phyloP scores from a whole-genome alignment of 2,113 vertebrate genomes.

The Bufo bufo region DNA sequence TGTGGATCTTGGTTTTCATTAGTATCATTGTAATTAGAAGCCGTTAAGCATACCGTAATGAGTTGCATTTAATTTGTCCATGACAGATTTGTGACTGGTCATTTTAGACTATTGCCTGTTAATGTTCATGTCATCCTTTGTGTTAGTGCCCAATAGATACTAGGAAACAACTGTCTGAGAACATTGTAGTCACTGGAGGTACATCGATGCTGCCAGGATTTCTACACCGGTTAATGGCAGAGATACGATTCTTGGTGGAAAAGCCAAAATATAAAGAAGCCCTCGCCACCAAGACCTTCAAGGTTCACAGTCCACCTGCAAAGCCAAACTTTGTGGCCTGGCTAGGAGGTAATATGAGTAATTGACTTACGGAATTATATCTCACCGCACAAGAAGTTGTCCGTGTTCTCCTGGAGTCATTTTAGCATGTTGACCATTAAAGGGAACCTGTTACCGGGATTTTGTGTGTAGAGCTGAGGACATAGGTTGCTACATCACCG shows the following conservation, averaged over 20 bases:
- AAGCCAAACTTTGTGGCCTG: slow-evolving; percentile 96
- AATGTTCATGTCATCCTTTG: slow-evolving; percentile 19
- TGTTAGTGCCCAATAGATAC: slow-evolving; percentile 93
- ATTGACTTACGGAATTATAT: no score
- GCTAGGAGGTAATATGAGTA: slow-evolving; percentile 86
- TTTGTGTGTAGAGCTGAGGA: no score
- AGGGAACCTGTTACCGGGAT: no score
- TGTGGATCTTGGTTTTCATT: no score
- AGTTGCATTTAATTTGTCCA: no score
- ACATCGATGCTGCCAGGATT: slow-evolving; percentile 95
- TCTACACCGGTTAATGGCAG: slow-evolving; percentile 90
- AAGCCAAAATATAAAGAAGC: slow-evolving; percentile 88
- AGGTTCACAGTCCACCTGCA: slow-evolving; percentile 90
- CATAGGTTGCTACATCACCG: no score
- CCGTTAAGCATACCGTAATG: no score
- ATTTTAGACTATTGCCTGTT: not conserved
- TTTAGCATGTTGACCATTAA: no score
- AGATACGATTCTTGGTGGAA: slow-evolving; percentile 90
- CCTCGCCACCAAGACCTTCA: slow-evolving; percentile 88
- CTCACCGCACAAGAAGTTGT: no score
- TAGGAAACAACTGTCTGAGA: slow-evolving; percentile 92
- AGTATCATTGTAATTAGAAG: no score
- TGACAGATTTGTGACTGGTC: not conserved
- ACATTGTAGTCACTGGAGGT: slow-evolving; percentile 92
- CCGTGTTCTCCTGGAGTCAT: no score